Evolutionary conservation across 2,113 vertebrate genomes (phyloP).

Genomic region (Barnardius zonarius): DNA sequence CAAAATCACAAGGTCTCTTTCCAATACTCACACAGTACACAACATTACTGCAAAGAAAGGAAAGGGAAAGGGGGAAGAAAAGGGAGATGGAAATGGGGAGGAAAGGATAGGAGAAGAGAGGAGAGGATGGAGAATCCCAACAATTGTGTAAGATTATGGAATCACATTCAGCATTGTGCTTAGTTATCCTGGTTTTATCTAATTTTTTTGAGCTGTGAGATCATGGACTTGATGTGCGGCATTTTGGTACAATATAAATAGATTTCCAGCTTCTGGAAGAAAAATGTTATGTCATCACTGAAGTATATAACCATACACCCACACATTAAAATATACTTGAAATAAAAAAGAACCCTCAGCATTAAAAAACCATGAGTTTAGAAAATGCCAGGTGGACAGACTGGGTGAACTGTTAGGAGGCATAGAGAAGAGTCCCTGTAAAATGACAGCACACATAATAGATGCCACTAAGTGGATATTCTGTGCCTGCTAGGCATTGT

Average conservation of each 20-base stretch:
- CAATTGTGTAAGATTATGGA: neutral
- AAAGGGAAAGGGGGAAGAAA: neutral
- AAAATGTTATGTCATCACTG: neutral
- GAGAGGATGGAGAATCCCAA: neutral
- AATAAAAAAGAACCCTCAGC: neutral
- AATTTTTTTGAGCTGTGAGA: neutral
- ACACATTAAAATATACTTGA: neutral
- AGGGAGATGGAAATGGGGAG: too few relatives aligned
- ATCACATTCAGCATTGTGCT: neutral
- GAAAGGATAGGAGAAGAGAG: neutral
- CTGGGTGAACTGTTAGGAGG: too few relatives aligned
- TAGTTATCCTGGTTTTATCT: neutral
- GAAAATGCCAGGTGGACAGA: neutral
- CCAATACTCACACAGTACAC: neutral
- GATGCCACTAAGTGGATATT: too few relatives aligned
- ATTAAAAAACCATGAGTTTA: neutral
- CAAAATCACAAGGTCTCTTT: neutral
- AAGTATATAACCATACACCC: neutral
- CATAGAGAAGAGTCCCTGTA: too few relatives aligned
- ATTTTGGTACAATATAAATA: neutral
- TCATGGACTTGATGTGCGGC: neutral
- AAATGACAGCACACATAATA: too few relatives aligned
- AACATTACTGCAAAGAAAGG: neutral
- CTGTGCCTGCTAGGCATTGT: too few relatives aligned
- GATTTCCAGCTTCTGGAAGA: neutral